Evolutionary conservation across 2,797 vertebrate genomes (phyloP).

Genomic region (Paedocypris micromegethes): DNA sequence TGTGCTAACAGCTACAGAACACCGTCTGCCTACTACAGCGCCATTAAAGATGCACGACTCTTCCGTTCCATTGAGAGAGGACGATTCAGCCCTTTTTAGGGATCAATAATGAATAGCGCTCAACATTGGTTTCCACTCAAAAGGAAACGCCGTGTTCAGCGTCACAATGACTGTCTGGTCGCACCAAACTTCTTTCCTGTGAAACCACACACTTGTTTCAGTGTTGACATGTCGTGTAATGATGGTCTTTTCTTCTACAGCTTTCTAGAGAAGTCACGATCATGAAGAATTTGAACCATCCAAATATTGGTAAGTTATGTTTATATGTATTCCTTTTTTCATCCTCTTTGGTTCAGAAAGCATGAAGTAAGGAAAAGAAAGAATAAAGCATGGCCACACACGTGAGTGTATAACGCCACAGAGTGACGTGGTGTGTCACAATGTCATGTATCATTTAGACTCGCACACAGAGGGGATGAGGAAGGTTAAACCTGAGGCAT

Average conservation of each 20-base stretch:
- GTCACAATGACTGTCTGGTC: constrained; percentile 11
- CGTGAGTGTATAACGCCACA: constrained; percentile 2
- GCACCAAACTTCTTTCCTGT: constrained; percentile 7
- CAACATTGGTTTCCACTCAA: constrained; percentile 24
- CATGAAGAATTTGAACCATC: constrained; percentile 99
- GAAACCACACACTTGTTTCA: constrained; percentile 4
- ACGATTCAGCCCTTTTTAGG: constrained; percentile 19
- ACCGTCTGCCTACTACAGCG: constrained; percentile 10
- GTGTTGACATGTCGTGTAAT: background rate
- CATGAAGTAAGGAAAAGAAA: no score
- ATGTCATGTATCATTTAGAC: background rate
- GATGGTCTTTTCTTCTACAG: constrained; percentile 66
- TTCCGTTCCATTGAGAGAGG: constrained; percentile 13
- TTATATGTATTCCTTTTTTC: background rate
- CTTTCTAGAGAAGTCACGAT: constrained; percentile 99
- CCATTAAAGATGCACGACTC: constrained; percentile 35
- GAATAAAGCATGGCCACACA: constrained; percentile 16
- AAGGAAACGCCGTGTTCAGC: constrained; percentile 21
- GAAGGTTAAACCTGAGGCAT: constrained; percentile 1
- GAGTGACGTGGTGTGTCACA: background rate
- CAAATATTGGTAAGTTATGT: constrained; percentile 87
- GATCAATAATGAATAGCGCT: constrained; percentile 58
- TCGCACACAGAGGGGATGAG: background rate
- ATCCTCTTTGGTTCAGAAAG: background rate
- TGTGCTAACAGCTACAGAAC: constrained; percentile 17